A percentile compares a stretch with the other conserved stretches of the same genome.
Conservation (phyloP, 2,888 invertebrate genomes). For the Caenorhabditis sulstoni region DNA sequence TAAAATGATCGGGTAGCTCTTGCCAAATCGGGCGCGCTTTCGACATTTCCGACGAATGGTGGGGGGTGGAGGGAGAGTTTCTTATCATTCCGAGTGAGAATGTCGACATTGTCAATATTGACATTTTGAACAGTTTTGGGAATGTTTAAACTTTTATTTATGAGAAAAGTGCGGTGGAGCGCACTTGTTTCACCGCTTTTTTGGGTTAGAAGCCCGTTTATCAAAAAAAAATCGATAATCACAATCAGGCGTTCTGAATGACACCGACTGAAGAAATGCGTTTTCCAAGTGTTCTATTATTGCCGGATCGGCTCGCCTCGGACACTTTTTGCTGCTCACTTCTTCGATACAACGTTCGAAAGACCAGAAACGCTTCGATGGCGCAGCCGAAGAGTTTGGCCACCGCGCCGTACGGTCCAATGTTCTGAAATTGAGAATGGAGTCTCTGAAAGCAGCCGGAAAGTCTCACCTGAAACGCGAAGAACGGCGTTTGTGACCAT, state of each 20-base stretch:
- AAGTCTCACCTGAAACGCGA: constrained; percentile 19
- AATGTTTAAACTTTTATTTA: too few relatives aligned
- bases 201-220: too few relatives aligned
- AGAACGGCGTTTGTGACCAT: constrained; percentile 7
- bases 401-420: constrained; percentile 38
- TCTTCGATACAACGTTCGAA: neutral
- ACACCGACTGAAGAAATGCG: neutral
- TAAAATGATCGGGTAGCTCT: neutral
- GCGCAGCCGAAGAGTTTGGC: constrained; percentile 31
- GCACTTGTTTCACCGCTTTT: too few relatives aligned
- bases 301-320: neutral
- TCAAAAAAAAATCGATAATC: too few relatives aligned
- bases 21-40: constrained; percentile 13
- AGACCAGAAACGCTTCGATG: constrained; percentile 32
- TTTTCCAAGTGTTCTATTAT: neutral
- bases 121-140: too few relatives aligned
- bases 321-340: neutral
- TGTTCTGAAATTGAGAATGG: constrained; percentile 15
- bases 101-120: too few relatives aligned
- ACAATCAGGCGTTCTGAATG: too few relatives aligned
- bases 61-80: neutral
- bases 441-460: neutral
- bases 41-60: neutral
- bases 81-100: neutral
- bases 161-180: too few relatives aligned